Evolutionary conservation across 2,113 vertebrate species (phyloP).

Genomic region (Grammomys dolichurus): DNA sequence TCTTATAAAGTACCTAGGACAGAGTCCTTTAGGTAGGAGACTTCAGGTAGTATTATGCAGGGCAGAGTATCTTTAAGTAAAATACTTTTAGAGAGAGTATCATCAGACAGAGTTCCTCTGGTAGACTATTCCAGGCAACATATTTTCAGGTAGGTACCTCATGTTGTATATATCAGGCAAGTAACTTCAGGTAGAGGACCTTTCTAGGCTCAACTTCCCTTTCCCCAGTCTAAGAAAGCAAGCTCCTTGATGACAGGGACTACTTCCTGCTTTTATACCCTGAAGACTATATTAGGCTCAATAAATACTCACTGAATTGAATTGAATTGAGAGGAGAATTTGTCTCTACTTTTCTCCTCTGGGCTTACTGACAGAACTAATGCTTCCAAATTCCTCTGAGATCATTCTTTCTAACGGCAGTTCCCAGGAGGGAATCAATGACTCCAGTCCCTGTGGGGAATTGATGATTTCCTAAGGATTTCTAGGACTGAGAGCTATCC

Average conservation of each 20-base stretch:
- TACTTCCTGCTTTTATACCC: background rate
- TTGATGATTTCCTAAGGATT: slow-evolving; percentile 75
- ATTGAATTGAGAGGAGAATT: slow-evolving; percentile 65
- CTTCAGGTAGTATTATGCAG: background rate
- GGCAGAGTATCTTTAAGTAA: background rate
- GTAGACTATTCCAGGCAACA: background rate
- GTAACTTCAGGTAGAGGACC: background rate
- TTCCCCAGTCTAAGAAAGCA: background rate
- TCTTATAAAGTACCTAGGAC: background rate
- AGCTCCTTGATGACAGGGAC: slow-evolving; percentile 23
- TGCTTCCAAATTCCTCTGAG: slow-evolving; percentile 80
- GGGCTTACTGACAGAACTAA: slow-evolving; percentile 76
- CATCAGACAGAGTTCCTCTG: background rate
- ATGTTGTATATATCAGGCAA: background rate
- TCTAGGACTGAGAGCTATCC: slow-evolving; percentile 53
- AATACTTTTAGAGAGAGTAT: background rate
- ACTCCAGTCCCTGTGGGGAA: slow-evolving; percentile 61
- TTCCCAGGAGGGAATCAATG: slow-evolving; percentile 75
- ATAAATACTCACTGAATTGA: slow-evolving; percentile 62
- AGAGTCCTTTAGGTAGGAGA: background rate
- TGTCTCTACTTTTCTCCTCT: slow-evolving; percentile 71
- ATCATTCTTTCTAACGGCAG: slow-evolving; percentile 77
- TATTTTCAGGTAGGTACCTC: background rate
- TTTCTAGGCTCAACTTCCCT: background rate
- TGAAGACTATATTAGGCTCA: slow-evolving; percentile 2